phyloP scores from a whole-genome alignment of 2,888 invertebrate species.

The Bruchidius siliquastri region DNA sequence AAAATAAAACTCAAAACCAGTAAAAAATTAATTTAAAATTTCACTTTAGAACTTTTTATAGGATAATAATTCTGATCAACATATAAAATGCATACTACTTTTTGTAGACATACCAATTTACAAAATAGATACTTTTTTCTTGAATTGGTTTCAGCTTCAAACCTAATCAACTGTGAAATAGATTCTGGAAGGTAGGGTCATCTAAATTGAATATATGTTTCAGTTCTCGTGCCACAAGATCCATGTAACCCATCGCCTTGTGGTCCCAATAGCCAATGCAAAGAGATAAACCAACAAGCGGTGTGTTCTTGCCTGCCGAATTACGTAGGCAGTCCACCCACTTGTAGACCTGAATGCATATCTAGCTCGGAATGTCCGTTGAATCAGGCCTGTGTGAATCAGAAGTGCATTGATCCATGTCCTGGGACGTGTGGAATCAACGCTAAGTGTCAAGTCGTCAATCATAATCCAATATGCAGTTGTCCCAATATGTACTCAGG shows the following conservation, averaged over 20 bases:
- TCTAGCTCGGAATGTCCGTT: conserved; percentile 73
- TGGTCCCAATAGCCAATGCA: conserved; percentile 69
- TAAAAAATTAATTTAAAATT: too few relatives aligned
- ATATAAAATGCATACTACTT: too few relatives aligned
- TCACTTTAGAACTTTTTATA: too few relatives aligned
- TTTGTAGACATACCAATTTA: too few relatives aligned
- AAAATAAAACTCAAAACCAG: too few relatives aligned
- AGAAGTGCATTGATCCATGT: conserved; percentile 82
- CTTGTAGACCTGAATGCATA: conserved; percentile 78
- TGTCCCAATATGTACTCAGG: conserved; percentile 56
- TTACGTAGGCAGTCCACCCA: conserved; percentile 56
- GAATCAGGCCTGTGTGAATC: conserved; percentile 71
- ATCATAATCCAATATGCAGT: conserved; percentile 62
- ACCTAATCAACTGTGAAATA: too few relatives aligned
- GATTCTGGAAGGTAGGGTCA: too few relatives aligned
- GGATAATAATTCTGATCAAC: too few relatives aligned
- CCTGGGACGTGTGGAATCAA: conserved; percentile 74
- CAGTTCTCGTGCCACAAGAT: conserved; percentile 33
- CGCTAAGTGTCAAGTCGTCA: conserved; percentile 73
- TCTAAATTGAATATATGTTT: too few relatives aligned
- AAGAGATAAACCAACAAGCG: conserved; percentile 56
- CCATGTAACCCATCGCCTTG: conserved; percentile 56
- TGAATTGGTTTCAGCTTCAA: too few relatives aligned
- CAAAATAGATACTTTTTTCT: too few relatives aligned
- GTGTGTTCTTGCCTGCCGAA: conserved; percentile 46